Base-by-base conservation (phyloP, 2,888 invertebrate genomes). In the Nesidiocoris tenuis region DNA sequence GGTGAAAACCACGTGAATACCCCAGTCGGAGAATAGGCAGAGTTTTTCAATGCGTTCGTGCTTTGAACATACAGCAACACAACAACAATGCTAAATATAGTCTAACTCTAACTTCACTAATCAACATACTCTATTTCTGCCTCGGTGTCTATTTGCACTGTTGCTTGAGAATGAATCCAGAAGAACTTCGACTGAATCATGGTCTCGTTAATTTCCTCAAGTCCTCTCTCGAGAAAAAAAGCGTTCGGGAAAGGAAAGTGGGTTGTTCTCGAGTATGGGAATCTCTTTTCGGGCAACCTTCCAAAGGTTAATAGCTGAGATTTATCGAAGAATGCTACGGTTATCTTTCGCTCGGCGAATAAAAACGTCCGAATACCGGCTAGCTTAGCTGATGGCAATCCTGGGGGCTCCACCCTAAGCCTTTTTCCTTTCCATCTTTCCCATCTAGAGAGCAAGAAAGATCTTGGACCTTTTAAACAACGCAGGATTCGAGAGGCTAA, bases 261-360 rank as follows among this genome's bases (percentile, higher is more conserved):
- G 39, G 12, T 39, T 39, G 39, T 12, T 39, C 39, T 3, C 3
- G 39, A 39, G 39, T 39, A 39, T 3, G 39, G 12, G 39, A 39
- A 39, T 39, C 39, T 12, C 39, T 39, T 39, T 72, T 61, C 23
- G 72, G 72, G 72, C 72, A 72, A 72, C 72, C 39, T 61, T 72
- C 72, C 72, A 72, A 23, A 72, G 72, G 72, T 72, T 72, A 72
- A 72, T 72, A 72, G 72, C 72, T 39, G 72, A 72, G 72, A 72
- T 72, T 72, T 72, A 72, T 72, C 72, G 72, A 23, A 63, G 72
- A 72, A 72, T 39, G 72, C 72, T 72, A 61, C 72, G 72, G 72
- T 72, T 72, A 72, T 72, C 72, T 72, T 61, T 72, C 61, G 25
- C 54, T 23, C 61, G 72, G 39, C 61, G 72, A 72, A 72, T 72